Percentiles rank a stretch among this genome's conserved stretches.
Conservation (phyloP, 2,888 invertebrate genomes). For the Platycheirus rosarum region DNA sequence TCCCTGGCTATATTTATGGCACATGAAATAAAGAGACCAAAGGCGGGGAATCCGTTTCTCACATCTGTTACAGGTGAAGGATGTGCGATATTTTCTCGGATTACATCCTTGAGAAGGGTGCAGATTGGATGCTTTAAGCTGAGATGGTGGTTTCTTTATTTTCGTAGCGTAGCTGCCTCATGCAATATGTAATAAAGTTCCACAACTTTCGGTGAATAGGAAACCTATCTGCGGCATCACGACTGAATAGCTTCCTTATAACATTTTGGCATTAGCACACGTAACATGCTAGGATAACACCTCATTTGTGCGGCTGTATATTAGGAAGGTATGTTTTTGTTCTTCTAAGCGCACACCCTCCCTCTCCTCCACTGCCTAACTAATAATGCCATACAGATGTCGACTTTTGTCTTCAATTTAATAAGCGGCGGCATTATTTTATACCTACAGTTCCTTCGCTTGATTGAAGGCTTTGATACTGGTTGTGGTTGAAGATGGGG, state of each 20-base stretch:
- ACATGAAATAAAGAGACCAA: constrained; percentile 44
- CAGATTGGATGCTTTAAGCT: constrained; percentile 3
- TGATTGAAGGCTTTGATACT: constrained; percentile 44
- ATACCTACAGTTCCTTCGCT: constrained; percentile 3
- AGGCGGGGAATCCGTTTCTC: constrained; percentile 53
- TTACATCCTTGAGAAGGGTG: constrained; percentile 50
- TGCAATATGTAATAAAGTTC: constrained; percentile 48
- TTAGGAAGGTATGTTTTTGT: not conserved
- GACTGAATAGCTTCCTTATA: constrained; percentile 11
- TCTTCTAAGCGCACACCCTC: not conserved
- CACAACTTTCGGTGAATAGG: constrained; percentile 26
- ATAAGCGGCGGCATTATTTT: constrained; percentile 28
- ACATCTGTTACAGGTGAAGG: constrained; percentile 73
- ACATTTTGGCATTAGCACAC: constrained; percentile 22
- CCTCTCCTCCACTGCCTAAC: constrained; percentile 1
- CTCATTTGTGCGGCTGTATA: constrained; percentile 27
- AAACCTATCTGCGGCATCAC: constrained; percentile 4
- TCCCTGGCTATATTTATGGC: constrained; percentile 3
- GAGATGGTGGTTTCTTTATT: constrained; percentile 35
- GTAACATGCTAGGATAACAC: constrained; percentile 52
- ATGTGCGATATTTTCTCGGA: constrained; percentile 69
- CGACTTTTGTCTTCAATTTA: constrained; percentile 53
- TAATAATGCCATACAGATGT: constrained; percentile 41
- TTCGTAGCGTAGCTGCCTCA: constrained; percentile 16
- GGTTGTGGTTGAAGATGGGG: constrained; percentile 1